Percentiles rank a stretch among this genome's conserved stretches.
Evolutionary conservation across 2,113 vertebrate genomes (phyloP).

Genomic region (Chinchilla lanigera): DNA sequence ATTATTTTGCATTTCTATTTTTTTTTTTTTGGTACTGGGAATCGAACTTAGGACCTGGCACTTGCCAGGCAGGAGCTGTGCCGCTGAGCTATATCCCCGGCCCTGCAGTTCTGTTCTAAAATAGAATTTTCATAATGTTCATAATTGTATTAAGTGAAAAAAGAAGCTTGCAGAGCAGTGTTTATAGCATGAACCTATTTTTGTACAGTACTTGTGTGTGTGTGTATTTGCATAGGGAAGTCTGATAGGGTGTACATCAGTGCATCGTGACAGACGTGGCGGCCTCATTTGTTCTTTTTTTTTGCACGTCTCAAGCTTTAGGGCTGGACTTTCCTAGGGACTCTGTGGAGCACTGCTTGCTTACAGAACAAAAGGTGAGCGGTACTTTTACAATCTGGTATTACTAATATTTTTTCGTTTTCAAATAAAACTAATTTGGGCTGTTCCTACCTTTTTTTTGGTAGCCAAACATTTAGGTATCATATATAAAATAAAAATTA

Average conservation of each 20-base stretch:
- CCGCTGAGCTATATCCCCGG: no score
- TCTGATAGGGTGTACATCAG: not conserved
- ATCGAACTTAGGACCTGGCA: no score
- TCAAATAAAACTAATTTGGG: not conserved
- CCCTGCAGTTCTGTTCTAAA: not conserved
- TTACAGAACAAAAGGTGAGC: constrained; percentile 1
- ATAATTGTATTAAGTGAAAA: not conserved
- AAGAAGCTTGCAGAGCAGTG: not conserved
- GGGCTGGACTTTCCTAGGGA: not conserved
- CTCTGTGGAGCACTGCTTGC: not conserved
- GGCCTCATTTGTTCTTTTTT: not conserved
- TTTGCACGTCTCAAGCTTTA: not conserved
- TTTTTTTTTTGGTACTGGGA: no score
- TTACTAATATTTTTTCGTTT: not conserved
- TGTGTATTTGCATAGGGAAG: not conserved
- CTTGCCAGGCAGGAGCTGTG: no score
- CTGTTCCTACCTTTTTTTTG: constrained; percentile 15
- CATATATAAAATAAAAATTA: not conserved
- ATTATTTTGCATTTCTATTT: constrained; percentile 38
- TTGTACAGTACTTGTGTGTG: not conserved
- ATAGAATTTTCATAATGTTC: constrained; percentile 16
- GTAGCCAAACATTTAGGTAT: not conserved
- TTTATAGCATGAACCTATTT: not conserved
- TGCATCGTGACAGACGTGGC: not conserved
- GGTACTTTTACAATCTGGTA: not conserved